These are phyloP conservation scores for Amazona vittata DNA, from an alignment of 2,113 vertebrate genomes.

Conservation along the genomic window DNA sequence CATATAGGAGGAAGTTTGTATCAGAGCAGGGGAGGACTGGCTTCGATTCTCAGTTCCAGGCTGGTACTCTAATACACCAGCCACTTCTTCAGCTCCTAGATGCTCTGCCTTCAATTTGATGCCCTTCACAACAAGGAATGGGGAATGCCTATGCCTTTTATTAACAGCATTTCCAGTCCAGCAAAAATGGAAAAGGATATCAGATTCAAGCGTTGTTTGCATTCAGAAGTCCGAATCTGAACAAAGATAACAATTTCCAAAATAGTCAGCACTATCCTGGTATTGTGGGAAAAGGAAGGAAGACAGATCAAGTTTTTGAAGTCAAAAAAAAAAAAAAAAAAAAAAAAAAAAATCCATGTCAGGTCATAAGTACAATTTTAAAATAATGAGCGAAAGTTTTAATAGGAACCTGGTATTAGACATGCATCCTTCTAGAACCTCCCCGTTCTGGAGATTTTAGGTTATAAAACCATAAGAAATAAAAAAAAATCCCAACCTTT, in stretches of 20 bases:
- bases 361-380: neutral
- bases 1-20: constrained; percentile 38
- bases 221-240: neutral
- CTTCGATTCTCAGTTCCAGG: neutral
- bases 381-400: constrained; percentile 9
- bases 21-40: neutral
- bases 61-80: neutral
- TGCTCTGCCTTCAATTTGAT: neutral
- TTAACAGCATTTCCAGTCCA: neutral
- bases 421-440: neutral
- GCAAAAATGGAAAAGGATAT: neutral
- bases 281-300: constrained; percentile 4
- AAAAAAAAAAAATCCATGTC: neutral
- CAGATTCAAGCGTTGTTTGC: neutral
- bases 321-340: neutral
- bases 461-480: neutral
- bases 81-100: neutral
- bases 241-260: constrained; percentile 4
- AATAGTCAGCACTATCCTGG: neutral
- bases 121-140: neutral
- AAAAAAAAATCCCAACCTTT: neutral
- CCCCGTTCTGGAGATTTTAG: neutral
- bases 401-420: neutral
- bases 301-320: neutral
- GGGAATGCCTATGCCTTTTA: neutral